Percentiles rank a stretch among this genome's conserved stretches.
phyloP scores from a whole-genome alignment of 2,888 invertebrate species.

The Spodoptera picta region DNA sequence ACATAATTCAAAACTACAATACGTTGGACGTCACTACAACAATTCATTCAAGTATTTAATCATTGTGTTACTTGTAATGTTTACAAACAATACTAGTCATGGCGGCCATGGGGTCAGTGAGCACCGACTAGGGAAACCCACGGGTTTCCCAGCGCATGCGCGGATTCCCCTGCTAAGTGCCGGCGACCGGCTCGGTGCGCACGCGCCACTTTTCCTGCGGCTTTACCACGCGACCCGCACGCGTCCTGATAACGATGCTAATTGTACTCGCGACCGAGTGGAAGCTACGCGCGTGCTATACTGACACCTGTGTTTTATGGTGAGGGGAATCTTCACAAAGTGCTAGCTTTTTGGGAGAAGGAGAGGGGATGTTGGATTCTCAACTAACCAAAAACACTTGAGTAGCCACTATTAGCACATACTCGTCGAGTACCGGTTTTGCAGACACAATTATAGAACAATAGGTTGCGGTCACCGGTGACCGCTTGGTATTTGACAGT shows the following conservation, averaged over 20 bases:
- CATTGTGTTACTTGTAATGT: slow-evolving; percentile 6
- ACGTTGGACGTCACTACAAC: too few relatives aligned
- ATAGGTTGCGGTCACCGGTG: too few relatives aligned
- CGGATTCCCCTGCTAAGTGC: slow-evolving; percentile 29
- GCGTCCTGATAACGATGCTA: slow-evolving; percentile 25
- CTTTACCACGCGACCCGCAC: slow-evolving; percentile 27
- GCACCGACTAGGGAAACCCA: slow-evolving; percentile 41
- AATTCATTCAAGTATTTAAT: too few relatives aligned
- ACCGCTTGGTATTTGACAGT: too few relatives aligned
- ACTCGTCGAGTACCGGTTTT: too few relatives aligned
- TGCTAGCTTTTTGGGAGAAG: too few relatives aligned
- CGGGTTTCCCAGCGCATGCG: slow-evolving; percentile 42
- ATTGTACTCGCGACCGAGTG: background rate
- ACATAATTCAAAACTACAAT: too few relatives aligned
- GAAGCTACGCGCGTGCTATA: slow-evolving; percentile 4
- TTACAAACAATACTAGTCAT: slow-evolving; percentile 40
- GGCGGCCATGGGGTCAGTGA: slow-evolving; percentile 28
- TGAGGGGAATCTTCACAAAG: too few relatives aligned
- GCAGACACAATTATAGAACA: too few relatives aligned
- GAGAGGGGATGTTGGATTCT: too few relatives aligned
- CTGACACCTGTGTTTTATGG: background rate
- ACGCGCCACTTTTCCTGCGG: slow-evolving; percentile 20
- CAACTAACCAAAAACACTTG: too few relatives aligned
- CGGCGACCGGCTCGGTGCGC: slow-evolving; percentile 6
- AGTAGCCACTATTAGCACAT: too few relatives aligned